Base-by-base conservation (phyloP, 2,888 invertebrate species). In the Neoscelio sp. region DNA sequence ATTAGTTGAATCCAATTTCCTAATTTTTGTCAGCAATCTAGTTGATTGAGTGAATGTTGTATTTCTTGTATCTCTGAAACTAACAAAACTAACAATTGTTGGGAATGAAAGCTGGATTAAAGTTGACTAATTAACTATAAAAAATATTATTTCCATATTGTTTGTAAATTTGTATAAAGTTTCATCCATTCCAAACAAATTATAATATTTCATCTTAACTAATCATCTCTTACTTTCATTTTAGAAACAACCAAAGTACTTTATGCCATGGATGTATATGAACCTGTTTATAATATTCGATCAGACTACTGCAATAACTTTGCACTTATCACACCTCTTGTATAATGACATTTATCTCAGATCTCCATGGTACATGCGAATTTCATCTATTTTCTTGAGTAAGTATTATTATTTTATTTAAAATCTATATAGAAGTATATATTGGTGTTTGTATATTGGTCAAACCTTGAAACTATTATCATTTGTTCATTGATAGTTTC, bases 191-290 rank as follows among this genome's bases (percentile, higher is more conserved):
- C 23, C 3, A 40, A 40, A 40, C 15, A 40, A 12, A 15, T 12
- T 12, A 40, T 13, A 40, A 15, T 15, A 15, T 40, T 15, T 6
- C 13, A 40, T 40, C 15, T 18, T 20, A 20, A 20, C n/a, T 48
- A 26, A 26, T 58, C 33, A 33, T 33, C 6, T 6, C 23, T 23
- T 4, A 33, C 18, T 35, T 1, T 13, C 4, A 83, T 85, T 83
- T 26, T 84, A 90, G 90, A 88, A 85, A 81, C 87, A 84, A 64
- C 84, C 87, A 23, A 80, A 75, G 56, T 87, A 85, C 64, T 85
- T 87, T 58, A 64, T 87, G 67, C 89, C 89, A 50, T 90, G 90
- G 90, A 85, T 90, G 71, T 89, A 87, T 80, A 81, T 89, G 76
- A 87, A 90, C 82, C 85, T 88, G 82, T 82, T 88, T 68, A 86